Percentiles rank a stretch among this genome's conserved stretches.
Evolutionary conservation across 1,140 invertebrate genomes (phyloP).

Genomic region (Drosophila tropicalis): DNA sequence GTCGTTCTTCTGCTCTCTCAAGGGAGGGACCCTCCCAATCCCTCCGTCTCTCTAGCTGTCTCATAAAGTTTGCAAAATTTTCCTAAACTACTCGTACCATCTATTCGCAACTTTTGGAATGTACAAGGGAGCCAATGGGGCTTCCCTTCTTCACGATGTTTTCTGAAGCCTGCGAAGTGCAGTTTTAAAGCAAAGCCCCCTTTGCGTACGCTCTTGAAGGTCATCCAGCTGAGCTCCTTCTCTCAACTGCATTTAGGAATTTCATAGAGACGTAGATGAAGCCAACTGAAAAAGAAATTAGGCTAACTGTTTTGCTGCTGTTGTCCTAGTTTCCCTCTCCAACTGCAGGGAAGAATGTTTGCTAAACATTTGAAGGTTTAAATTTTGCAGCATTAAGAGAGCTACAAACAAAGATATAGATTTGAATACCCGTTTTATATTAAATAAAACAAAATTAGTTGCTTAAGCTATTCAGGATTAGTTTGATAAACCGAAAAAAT

Average conservation of each 20-base stretch:
- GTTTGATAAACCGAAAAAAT: background rate
- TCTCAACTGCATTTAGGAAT: slow-evolving; percentile 55
- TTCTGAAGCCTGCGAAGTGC: slow-evolving; percentile 44
- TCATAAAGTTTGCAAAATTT: slow-evolving; percentile 64
- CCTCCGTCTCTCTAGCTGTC: background rate
- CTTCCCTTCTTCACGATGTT: background rate
- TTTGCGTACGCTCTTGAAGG: slow-evolving; percentile 26
- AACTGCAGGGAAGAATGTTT: background rate
- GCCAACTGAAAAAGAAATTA: slow-evolving; percentile 4
- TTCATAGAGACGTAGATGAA: slow-evolving; percentile 11
- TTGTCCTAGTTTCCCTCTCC: background rate
- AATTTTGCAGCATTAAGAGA: too few species aligned
- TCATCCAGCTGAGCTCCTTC: slow-evolving; percentile 30
- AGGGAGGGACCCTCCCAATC: background rate
- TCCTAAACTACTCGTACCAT: slow-evolving; percentile 8
- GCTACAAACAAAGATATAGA: background rate
- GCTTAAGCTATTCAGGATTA: background rate
- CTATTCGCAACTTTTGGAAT: background rate
- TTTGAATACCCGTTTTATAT: too few species aligned
- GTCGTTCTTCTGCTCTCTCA: slow-evolving; percentile 5
- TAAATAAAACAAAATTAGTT: background rate
- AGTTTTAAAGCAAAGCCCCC: slow-evolving; percentile 42
- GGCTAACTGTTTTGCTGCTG: background rate
- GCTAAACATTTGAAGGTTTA: too few species aligned
- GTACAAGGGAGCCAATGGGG: background rate